A percentile compares a stretch with the other conserved stretches of the same genome.
These are phyloP conservation scores for Ursus arctos DNA, from an alignment of 2,113 vertebrate species.

Conservation along the genomic window DNA sequence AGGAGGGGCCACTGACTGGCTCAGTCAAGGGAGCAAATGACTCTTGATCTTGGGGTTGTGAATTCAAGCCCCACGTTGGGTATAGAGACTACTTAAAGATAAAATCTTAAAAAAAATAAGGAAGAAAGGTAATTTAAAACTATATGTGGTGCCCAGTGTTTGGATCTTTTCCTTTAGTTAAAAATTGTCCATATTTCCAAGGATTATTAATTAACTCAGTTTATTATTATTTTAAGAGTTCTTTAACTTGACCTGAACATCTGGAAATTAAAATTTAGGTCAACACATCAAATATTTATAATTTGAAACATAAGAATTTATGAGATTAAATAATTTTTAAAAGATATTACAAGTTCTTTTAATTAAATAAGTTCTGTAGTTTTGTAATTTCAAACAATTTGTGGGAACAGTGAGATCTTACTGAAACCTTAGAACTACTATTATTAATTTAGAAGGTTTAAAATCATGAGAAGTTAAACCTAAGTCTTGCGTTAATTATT, in stretches of 20 bases:
- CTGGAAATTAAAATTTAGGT: background rate
- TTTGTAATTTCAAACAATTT: conserved; percentile 24
- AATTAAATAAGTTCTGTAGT: background rate
- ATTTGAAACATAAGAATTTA: background rate
- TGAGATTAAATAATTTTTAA: background rate
- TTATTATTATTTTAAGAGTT: background rate
- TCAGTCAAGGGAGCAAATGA: background rate
- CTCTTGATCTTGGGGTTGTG: background rate
- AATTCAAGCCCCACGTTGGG: background rate
- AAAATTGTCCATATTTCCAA: background rate
- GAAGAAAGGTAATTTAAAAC: background rate
- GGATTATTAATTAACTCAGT: background rate
- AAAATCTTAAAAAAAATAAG: background rate
- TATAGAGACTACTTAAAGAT: background rate
- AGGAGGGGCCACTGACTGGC: background rate
- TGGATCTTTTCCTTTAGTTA: background rate
- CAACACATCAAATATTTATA: background rate
- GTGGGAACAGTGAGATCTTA: background rate
- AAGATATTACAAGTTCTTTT: background rate
- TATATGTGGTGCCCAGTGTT: background rate
- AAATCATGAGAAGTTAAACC: background rate
- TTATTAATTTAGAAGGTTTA: background rate
- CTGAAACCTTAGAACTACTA: background rate
- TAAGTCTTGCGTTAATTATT: background rate
- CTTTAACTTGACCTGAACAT: background rate